Evolutionary conservation across 2,113 vertebrate genomes (phyloP).

Genomic region (Toxotes chatareus): DNA sequence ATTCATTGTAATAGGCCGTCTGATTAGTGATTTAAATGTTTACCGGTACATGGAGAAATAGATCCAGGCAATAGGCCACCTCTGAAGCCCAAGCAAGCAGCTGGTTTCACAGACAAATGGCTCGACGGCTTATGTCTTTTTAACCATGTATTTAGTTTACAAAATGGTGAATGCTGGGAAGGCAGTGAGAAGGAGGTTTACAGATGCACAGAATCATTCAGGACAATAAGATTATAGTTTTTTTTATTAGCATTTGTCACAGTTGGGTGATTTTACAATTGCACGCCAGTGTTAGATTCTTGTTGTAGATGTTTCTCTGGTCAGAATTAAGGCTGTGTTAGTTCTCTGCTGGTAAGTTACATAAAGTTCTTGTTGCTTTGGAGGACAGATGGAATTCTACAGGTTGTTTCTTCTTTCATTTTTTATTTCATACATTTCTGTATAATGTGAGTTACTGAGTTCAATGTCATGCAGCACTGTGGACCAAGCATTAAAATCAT

Average conservation of each 20-base stretch:
- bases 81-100: conserved; percentile 47
- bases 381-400: neutral
- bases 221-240: conserved; percentile 38
- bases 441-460: neutral
- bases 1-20: conserved; percentile 68
- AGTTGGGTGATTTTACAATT: conserved; percentile 44
- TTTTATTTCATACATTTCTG: neutral
- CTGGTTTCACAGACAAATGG: conserved; percentile 63
- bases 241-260: conserved; percentile 49
- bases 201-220: conserved; percentile 58
- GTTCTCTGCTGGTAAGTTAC: neutral
- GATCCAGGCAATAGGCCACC: conserved; percentile 57
- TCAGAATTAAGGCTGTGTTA: neutral
- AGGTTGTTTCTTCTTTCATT: neutral
- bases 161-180: conserved; percentile 36
- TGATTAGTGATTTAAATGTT: conserved; percentile 84
- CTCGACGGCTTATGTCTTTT: conserved; percentile 73
- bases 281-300: conserved; percentile 16
- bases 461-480: neutral
- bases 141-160: conserved; percentile 69
- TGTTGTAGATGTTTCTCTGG: conserved; percentile 28
- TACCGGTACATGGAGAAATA: conserved; percentile 67
- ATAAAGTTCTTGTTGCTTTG: neutral
- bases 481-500: neutral
- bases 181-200: conserved; percentile 13